These are phyloP conservation scores for Danaus melanippus DNA, from an alignment of 1,140 invertebrate genomes.

Conservation along the genomic window DNA sequence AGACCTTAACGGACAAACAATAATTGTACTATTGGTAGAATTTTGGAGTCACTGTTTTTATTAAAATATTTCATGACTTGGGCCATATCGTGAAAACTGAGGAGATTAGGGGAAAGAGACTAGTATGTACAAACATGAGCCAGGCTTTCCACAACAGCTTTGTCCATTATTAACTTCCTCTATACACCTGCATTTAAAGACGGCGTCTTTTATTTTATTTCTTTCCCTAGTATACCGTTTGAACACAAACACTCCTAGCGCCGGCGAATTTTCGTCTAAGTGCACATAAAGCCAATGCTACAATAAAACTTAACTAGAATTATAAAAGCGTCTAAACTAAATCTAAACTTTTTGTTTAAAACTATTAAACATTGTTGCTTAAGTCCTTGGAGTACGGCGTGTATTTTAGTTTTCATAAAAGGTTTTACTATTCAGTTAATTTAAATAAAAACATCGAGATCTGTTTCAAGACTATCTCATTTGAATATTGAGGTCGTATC, in stretches of 20 bases:
- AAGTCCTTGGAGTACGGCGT: too few species aligned
- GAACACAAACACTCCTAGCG: conserved; percentile 19
- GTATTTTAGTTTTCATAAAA: too few species aligned
- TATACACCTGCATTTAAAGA: conserved; percentile 64
- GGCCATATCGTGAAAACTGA: conserved; percentile 30
- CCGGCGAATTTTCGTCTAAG: conserved; percentile 18
- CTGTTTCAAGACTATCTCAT: too few species aligned
- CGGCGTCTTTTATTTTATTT: conserved; percentile 47
- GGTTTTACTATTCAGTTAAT: too few species aligned
- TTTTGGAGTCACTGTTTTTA: too few species aligned
- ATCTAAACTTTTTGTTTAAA: too few species aligned
- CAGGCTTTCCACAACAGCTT: conserved; percentile 51
- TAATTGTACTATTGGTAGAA: neutral
- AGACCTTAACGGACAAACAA: neutral
- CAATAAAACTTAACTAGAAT: conserved; percentile 9
- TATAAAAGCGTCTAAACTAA: too few species aligned
- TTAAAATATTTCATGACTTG: conserved; percentile 14
- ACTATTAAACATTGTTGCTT: too few species aligned
- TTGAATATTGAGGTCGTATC: too few species aligned
- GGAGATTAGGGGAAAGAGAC: conserved; percentile 54
- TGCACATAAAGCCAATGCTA: conserved; percentile 15
- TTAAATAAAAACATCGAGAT: too few species aligned
- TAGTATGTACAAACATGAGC: conserved; percentile 49
- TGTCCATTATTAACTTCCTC: conserved; percentile 65
- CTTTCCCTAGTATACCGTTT: conserved; percentile 29